Conservation (phyloP, 1,140 invertebrate species). For the Vollenhovia emeryi region DNA sequence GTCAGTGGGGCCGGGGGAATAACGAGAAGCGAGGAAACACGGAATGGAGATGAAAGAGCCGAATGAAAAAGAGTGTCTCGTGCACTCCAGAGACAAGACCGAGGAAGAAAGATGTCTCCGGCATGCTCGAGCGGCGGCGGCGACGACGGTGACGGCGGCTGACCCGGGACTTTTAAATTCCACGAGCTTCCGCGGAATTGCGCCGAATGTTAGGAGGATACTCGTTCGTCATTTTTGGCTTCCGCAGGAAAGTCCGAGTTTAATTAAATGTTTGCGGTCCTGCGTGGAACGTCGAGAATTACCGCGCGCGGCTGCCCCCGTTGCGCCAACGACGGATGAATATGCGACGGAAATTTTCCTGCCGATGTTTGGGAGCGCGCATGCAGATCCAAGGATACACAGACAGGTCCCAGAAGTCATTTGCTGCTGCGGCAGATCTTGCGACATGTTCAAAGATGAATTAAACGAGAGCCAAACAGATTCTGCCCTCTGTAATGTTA, state of each 20-base stretch:
- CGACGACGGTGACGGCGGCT: background rate
- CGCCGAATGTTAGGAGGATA: background rate
- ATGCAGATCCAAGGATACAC: background rate
- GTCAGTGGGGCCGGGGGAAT: slow-evolving; percentile 4
- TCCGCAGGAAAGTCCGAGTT: background rate
- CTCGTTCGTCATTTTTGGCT: slow-evolving; percentile 32
- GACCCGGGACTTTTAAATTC: slow-evolving; percentile 43
- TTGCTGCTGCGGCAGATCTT: background rate
- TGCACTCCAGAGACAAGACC: slow-evolving; percentile 44
- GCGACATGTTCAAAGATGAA: background rate
- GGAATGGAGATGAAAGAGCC: slow-evolving; percentile 50
- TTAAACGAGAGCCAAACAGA: background rate
- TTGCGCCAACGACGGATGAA: slow-evolving; percentile 10
- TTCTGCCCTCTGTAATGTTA: background rate
- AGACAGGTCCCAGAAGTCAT: slow-evolving; percentile 8
- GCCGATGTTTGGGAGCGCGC: background rate
- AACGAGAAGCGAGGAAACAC: slow-evolving; percentile 52
- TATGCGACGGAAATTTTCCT: slow-evolving; percentile 1
- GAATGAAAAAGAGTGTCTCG: slow-evolving; percentile 52
- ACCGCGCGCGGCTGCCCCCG: background rate
- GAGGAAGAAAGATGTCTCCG: slow-evolving; percentile 53
- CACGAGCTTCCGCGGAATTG: slow-evolving; percentile 25
- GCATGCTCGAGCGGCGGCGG: slow-evolving; percentile 1
- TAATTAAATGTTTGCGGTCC: slow-evolving; percentile 49
- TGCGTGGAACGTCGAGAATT: background rate